A percentile compares a stretch with the other conserved stretches of the same genome.
Conservation (phyloP, 1,140 invertebrate species). For the Batillaria attramentaria region DNA sequence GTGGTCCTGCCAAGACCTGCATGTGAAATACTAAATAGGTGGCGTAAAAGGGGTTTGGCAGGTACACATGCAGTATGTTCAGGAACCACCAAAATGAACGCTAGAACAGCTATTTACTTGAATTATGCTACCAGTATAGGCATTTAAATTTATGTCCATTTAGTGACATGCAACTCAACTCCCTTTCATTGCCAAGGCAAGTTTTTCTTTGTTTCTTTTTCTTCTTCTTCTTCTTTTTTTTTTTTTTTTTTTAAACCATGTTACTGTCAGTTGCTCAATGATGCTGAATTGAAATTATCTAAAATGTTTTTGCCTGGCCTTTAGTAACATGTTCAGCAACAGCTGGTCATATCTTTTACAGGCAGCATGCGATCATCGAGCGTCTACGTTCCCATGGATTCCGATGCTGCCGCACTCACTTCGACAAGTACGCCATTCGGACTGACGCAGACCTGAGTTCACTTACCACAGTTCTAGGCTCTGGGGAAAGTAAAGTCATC, state of each 20-base stretch:
- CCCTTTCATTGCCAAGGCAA: no score
- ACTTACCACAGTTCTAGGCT: background rate
- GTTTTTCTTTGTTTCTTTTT: background rate
- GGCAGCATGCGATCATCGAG: constrained; percentile 55
- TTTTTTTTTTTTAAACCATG: background rate
- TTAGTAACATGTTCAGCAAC: background rate
- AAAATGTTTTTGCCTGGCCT: background rate
- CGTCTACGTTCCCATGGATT: constrained; percentile 59
- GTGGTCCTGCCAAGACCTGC: no score
- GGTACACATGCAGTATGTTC: no score
- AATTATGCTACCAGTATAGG: no score
- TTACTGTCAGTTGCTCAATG: no score
- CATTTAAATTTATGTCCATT: no score
- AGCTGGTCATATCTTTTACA: constrained; percentile 46
- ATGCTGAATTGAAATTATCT: background rate
- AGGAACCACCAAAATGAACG: no score
- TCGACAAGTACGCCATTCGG: constrained; percentile 66
- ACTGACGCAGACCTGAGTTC: constrained; percentile 60
- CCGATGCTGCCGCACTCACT: constrained; percentile 69
- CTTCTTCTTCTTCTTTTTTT: background rate
- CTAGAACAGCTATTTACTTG: no score
- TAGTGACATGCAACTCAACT: no score
- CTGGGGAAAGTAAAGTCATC: constrained; percentile 19
- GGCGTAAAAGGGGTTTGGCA: no score
- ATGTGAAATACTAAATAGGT: no score